Evolutionary conservation across 2,113 vertebrate genomes (phyloP).

Genomic region (Cyphomyrus plagiostoma): DNA sequence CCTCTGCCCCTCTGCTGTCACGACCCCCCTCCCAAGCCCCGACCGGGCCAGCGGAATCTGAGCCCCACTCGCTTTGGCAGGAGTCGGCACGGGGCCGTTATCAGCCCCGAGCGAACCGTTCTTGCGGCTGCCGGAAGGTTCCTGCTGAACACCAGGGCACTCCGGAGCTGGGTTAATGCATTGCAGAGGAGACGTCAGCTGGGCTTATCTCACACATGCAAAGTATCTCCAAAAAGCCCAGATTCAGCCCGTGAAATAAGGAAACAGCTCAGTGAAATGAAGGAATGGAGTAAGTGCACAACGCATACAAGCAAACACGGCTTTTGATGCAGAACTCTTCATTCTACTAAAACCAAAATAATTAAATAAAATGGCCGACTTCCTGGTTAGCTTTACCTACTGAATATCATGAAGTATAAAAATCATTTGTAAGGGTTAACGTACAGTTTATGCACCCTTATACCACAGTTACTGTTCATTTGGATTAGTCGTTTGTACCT

Average conservation of each 20-base stretch:
- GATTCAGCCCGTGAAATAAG: background rate
- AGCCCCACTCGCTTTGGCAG: background rate
- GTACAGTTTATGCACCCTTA: background rate
- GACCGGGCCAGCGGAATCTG: background rate
- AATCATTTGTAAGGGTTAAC: background rate
- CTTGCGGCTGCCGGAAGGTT: background rate
- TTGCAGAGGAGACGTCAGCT: background rate
- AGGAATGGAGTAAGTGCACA: background rate
- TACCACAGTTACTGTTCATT: background rate
- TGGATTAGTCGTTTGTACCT: background rate
- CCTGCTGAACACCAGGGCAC: background rate
- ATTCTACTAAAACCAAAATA: background rate
- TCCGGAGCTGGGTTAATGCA: background rate
- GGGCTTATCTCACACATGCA: conserved; percentile 3
- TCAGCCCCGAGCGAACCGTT: background rate
- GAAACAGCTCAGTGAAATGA: background rate
- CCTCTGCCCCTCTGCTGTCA: background rate
- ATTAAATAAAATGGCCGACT: background rate
- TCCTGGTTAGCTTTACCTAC: background rate
- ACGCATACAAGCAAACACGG: background rate
- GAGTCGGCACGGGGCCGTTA: background rate
- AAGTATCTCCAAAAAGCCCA: background rate
- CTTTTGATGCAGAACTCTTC: background rate
- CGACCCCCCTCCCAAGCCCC: background rate
- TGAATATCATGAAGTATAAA: background rate